Evolutionary conservation across 2,113 vertebrate genomes (phyloP), one percentile per base, ranked within the genome.

Genomic region (Alosa alosa): DNA sequence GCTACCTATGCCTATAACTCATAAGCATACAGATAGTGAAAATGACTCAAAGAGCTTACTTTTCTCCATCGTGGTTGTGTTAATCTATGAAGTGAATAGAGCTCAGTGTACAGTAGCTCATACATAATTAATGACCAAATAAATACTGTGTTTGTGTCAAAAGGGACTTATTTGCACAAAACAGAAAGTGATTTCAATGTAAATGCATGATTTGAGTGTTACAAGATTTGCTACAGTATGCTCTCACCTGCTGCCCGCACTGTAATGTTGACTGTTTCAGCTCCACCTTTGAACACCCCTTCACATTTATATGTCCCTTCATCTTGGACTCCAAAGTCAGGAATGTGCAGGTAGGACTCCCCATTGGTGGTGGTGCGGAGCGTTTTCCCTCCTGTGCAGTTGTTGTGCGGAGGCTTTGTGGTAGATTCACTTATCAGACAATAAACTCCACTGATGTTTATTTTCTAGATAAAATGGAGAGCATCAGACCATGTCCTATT

Each of bases 241-340:
- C 0, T 86, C 90, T 6, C 91, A 95, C 95, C 94, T 86, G 0
- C 87, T 6, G 93, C 78, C 36, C 39, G 18, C 41, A 94, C 49
- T 0, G 50, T 0, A 82, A 92, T 78, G 0, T 0, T 5, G 11
- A 81, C n/a, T 0, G 0, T 0, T 87, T 87, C 44, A 1, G 0
- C 0, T 64, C 90, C 92, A 52, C 89, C 92, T 1, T 0, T 13
- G 86, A 84, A 92, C 9, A 1, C 84, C 0, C 39, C 17, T 0
- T 96, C 91, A 86, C 94, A 95, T 0, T 0, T 82, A 84, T 95
- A 96, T 82, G 31, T 6, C 18, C 95, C 95, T 75, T 91, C 90
- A 25, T 95, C 93, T 0, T 22, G 0, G 0, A 31, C 0, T 7
- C 93, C 91, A 83, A 95, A 89, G 0, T 91, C 45, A 45, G 94